Conservation (phyloP, 2,888 invertebrate species). For the Empis livida region DNA sequence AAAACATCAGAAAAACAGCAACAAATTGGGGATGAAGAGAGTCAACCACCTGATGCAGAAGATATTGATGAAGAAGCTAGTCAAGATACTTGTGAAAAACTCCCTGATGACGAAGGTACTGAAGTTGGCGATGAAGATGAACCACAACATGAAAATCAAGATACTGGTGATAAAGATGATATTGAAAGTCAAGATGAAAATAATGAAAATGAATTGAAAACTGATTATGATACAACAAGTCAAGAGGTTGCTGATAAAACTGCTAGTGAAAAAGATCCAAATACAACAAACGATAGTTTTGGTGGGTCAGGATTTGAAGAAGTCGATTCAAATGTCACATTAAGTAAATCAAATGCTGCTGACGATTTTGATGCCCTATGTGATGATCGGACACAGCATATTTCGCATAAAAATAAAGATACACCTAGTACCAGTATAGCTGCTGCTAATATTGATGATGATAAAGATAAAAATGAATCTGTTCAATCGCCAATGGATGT, state of each 20-base stretch:
- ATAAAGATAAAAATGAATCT: conserved; percentile 17
- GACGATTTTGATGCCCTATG: conserved; percentile 23
- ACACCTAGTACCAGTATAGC: conserved; percentile 12
- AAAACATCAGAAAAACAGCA: too few relatives aligned
- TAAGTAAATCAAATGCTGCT: conserved; percentile 17
- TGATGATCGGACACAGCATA: conserved; percentile 18
- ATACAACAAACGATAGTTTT: conserved; percentile 8
- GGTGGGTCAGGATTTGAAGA: conserved; percentile 18
- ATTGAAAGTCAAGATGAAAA: conserved; percentile 28
- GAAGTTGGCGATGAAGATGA: conserved; percentile 1
- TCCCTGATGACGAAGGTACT: conserved; percentile 13
- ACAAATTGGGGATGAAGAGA: conserved; percentile 30
- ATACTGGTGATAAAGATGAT: conserved; percentile 12
- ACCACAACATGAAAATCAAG: conserved; percentile 13
- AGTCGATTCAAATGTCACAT: conserved; percentile 18
- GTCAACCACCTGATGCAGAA: conserved; percentile 9
- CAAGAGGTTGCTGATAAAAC: conserved; percentile 5
- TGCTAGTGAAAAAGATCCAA: conserved; percentile 7
- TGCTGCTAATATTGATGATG: conserved; percentile 17
- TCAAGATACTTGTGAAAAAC: conserved; percentile 5
- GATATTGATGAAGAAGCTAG: conserved; percentile 14
- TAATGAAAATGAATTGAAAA: conserved; percentile 25
- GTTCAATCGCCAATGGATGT: conserved; percentile 9
- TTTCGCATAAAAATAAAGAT: not conserved
- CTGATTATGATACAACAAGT: conserved; percentile 16